Conservation (phyloP, 2,797 vertebrate genomes). For the Myoxocephalus aenaeus region DNA sequence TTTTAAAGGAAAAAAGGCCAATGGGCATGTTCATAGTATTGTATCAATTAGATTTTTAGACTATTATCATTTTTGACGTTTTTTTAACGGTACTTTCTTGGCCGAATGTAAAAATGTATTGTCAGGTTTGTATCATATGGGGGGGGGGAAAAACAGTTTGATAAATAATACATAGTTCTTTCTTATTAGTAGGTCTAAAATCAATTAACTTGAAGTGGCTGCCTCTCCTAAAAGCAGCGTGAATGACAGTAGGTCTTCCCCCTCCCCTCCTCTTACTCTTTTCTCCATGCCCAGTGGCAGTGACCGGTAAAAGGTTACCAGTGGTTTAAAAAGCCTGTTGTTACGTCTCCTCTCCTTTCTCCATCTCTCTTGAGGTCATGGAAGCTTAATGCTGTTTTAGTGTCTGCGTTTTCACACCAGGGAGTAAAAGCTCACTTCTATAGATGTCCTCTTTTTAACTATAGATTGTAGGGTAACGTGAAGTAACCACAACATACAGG, state of each 20-base stretch:
- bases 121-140: background rate
- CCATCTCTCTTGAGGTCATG: background rate
- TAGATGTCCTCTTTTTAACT: slow-evolving; percentile 5
- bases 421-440: slow-evolving; percentile 31
- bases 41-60: background rate
- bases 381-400: slow-evolving; percentile 60
- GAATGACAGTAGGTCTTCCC: slow-evolving; percentile 39
- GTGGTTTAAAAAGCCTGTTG: slow-evolving; percentile 42
- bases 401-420: slow-evolving; percentile 59
- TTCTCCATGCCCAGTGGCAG: slow-evolving; percentile 25
- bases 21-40: background rate
- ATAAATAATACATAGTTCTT: background rate
- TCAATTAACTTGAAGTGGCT: slow-evolving; percentile 2
- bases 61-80: background rate
- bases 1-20: background rate
- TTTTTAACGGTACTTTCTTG: background rate
- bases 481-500: background rate
- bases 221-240: slow-evolving; percentile 27
- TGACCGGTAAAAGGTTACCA: slow-evolving; percentile 55
- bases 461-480: slow-evolving; percentile 23
- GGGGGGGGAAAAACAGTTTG: background rate
- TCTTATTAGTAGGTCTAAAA: background rate
- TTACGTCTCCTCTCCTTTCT: slow-evolving; percentile 4
- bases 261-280: background rate
- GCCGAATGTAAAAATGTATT: background rate